Evolutionary conservation across 1,140 invertebrate species (phyloP).

Genomic region (Nilaparvata lugens): DNA sequence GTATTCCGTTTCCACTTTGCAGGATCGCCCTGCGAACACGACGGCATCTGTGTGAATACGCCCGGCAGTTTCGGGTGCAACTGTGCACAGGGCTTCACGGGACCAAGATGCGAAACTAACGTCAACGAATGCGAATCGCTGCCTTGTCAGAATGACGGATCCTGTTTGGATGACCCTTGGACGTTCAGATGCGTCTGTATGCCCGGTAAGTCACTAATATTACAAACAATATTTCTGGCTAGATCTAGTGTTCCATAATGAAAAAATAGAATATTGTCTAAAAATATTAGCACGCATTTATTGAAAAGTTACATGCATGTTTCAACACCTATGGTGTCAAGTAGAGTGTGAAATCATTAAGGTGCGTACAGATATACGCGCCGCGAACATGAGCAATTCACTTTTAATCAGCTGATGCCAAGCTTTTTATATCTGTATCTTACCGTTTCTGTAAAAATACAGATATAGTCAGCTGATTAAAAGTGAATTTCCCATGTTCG

Average conservation of each 20-base stretch:
- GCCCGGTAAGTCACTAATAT: conserved; percentile 70
- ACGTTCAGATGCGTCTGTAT: conserved; percentile 93
- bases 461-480: too few relatives aligned
- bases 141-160: conserved; percentile 89
- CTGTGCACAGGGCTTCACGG: conserved; percentile 85
- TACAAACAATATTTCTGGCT: not conserved
- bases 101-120: conserved; percentile 82
- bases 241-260: not conserved
- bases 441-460: too few relatives aligned
- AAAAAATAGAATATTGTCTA: too few relatives aligned
- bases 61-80: conserved; percentile 88
- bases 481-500: too few relatives aligned
- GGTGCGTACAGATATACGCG: too few relatives aligned
- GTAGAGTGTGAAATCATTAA: too few relatives aligned
- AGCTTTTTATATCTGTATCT: too few relatives aligned
- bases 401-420: too few relatives aligned
- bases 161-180: conserved; percentile 88
- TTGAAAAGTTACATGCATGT: too few relatives aligned
- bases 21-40: conserved; percentile 86
- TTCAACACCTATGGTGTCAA: too few relatives aligned
- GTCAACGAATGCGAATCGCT: conserved; percentile 92
- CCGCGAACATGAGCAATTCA: too few relatives aligned
- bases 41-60: conserved; percentile 89
- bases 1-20: conserved; percentile 1
- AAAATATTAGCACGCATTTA: too few relatives aligned